Conservation (phyloP, 2,888 invertebrate species). For the Microplitis deprimator region DNA sequence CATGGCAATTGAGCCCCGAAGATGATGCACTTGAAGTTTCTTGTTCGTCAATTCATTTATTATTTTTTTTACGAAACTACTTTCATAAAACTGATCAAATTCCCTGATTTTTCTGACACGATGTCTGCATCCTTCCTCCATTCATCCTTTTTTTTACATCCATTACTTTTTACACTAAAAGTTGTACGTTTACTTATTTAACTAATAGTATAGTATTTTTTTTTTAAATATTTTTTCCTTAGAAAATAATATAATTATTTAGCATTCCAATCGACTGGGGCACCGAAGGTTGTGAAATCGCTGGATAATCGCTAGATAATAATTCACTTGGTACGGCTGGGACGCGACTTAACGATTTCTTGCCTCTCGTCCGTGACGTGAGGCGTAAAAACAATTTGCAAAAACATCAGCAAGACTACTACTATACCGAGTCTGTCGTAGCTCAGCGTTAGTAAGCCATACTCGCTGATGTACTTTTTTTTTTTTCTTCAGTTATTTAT, state of each 20-base stretch:
- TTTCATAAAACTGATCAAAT: no score
- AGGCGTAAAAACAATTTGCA: conserved; percentile 11
- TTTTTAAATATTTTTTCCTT: conserved; percentile 7
- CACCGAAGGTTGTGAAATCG: conserved; percentile 15
- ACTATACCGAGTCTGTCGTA: neutral
- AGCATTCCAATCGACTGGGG: conserved; percentile 22
- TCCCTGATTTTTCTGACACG: neutral
- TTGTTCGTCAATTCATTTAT: neutral
- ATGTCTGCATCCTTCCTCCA: no score
- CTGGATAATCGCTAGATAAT: conserved; percentile 15
- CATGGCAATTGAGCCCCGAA: conserved; percentile 19
- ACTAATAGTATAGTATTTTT: neutral
- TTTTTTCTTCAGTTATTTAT: neutral
- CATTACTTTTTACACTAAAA: no score
- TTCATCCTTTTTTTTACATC: no score
- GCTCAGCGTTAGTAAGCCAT: neutral
- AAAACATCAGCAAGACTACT: neutral
- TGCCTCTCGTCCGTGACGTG: neutral
- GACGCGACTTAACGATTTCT: neutral
- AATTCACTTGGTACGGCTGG: conserved; percentile 13
- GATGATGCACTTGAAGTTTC: neutral
- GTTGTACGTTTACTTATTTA: neutral
- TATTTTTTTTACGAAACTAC: neutral
- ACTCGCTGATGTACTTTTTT: neutral
- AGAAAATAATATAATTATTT: conserved; percentile 15